phyloP scores from a whole-genome alignment of 2,113 vertebrate genomes.

The Bambusicola thoracicus region DNA sequence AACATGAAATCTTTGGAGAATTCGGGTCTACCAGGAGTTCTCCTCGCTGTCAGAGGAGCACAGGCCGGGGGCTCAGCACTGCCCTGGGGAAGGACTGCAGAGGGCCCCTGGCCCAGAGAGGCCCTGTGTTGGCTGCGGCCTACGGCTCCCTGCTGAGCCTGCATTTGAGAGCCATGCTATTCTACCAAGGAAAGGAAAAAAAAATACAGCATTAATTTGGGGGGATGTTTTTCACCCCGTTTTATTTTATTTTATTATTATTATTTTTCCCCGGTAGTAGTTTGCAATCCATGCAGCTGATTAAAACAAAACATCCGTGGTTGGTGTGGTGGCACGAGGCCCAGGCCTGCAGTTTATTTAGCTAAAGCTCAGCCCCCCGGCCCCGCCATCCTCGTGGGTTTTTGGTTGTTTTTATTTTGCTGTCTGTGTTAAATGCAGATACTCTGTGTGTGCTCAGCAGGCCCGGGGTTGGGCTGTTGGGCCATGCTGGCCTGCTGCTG shows the following conservation, averaged over 20 bases:
- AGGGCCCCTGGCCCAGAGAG: conserved; percentile 18
- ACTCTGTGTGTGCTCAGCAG: background rate
- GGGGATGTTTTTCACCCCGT: background rate
- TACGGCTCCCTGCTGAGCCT: background rate
- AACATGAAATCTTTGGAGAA: conserved; percentile 41
- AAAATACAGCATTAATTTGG: background rate
- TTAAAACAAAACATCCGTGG: background rate
- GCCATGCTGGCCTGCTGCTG: background rate
- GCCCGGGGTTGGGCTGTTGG: background rate
- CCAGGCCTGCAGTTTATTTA: background rate
- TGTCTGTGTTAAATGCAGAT: background rate
- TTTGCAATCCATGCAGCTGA: background rate
- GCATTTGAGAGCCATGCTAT: background rate
- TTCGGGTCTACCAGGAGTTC: background rate
- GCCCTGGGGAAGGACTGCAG: background rate
- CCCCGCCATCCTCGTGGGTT: background rate
- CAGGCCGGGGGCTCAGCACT: background rate
- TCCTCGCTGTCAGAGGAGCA: background rate
- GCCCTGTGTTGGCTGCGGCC: background rate
- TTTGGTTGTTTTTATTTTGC: background rate
- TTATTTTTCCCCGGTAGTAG: background rate
- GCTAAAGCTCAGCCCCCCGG: background rate
- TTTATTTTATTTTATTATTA: too few species aligned
- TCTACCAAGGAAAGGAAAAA: background rate
- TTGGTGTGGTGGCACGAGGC: background rate